Percentiles rank a stretch among this genome's conserved stretches.
phyloP scores from a whole-genome alignment of 2,797 vertebrate species.

The Molossus alvarezi region DNA sequence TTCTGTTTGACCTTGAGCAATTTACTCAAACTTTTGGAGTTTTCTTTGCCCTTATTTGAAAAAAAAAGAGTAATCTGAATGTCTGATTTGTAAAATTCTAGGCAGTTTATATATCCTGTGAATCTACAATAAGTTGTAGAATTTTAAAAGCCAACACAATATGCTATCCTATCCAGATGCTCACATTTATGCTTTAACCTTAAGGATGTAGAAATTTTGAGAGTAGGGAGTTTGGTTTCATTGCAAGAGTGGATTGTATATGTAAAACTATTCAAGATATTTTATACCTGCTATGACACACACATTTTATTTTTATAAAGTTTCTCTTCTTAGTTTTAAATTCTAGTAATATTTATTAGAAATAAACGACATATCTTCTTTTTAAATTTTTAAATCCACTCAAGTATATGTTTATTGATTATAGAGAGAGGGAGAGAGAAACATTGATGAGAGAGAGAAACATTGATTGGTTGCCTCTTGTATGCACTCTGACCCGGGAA shows the following conservation, averaged over 20 bases:
- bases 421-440: no score
- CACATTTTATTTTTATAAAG: not conserved
- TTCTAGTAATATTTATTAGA: not conserved
- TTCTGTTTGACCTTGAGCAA: not conserved
- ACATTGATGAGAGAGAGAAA: no score
- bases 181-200: not conserved
- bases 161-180: no score
- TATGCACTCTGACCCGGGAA: no score
- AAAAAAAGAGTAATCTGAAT: not conserved
- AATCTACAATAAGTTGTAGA: not conserved
- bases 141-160: not conserved
- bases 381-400: constrained; percentile 50
- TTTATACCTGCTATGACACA: not conserved
- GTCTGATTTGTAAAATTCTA: not conserved
- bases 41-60: not conserved
- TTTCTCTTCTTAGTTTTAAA: constrained; percentile 4
- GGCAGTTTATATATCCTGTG: not conserved
- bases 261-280: not conserved
- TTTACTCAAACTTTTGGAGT: not conserved
- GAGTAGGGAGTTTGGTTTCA: not conserved
- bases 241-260: not conserved
- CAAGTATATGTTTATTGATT: no score
- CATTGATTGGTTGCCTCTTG: no score
- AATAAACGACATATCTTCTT: not conserved
- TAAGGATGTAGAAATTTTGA: not conserved